These are phyloP conservation scores for Temnothorax longispinosus DNA, from an alignment of 1,140 invertebrate genomes.

Conservation along the genomic window DNA sequence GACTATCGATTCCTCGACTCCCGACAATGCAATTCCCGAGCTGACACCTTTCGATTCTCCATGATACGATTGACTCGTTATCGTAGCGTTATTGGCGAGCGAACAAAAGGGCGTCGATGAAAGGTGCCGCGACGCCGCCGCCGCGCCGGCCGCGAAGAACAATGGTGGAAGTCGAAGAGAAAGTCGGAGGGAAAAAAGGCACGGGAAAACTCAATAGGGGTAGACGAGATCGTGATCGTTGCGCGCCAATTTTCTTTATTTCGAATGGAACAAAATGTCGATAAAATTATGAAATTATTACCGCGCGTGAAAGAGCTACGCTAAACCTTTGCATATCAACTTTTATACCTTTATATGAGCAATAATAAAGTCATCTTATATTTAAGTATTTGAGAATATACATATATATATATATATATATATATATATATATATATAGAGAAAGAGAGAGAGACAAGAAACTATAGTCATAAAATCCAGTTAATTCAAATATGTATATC, in stretches of 20 bases:
- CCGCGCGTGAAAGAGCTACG: background rate
- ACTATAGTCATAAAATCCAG: background rate
- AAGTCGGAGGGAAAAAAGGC: conserved; percentile 31
- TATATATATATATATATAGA: background rate
- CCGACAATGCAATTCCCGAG: conserved; percentile 52
- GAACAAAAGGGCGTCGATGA: conserved; percentile 57
- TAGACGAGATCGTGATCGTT: conserved; percentile 42
- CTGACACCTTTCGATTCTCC: conserved; percentile 61
- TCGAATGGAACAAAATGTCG: background rate
- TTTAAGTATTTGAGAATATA: background rate
- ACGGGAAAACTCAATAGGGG: conserved; percentile 18
- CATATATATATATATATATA: background rate
- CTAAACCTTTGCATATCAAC: background rate
- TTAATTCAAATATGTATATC: background rate
- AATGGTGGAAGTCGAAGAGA: conserved; percentile 53
- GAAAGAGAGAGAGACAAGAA: background rate
- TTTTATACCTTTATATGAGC: background rate
- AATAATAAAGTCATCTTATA: background rate
- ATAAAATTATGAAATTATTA: conserved; percentile 14
- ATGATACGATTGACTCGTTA: conserved; percentile 62
- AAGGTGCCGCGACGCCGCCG: conserved; percentile 44
- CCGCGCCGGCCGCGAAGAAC: conserved; percentile 46
- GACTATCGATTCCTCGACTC: conserved; percentile 47
- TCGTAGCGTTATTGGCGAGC: conserved; percentile 57
- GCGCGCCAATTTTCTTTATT: conserved; percentile 42